Conservation (phyloP, 1,140 invertebrate species). For the Hylaeus anthracinus region DNA sequence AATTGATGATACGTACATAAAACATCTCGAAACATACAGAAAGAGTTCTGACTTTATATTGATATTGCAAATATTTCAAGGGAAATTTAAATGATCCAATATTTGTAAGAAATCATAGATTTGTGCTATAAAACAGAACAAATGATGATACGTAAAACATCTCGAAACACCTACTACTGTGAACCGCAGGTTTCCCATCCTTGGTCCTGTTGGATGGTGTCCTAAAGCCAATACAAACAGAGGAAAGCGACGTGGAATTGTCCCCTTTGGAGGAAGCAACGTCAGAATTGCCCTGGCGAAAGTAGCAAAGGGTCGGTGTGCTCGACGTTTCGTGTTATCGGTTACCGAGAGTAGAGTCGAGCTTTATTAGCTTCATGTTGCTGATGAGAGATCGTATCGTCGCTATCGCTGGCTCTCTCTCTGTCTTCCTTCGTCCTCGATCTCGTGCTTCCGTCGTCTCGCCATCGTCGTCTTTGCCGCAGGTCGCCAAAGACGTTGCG, state of each 20-base stretch:
- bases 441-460: background rate
- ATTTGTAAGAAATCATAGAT: no score
- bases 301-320: conserved; percentile 43
- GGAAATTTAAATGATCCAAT: no score
- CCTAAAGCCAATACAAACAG: conserved; percentile 32
- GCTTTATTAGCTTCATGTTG: conserved; percentile 60
- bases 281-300: conserved; percentile 38
- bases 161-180: no score
- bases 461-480: background rate
- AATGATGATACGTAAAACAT: no score
- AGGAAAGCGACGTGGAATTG: conserved; percentile 33
- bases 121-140: no score
- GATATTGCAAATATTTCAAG: no score
- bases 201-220: background rate
- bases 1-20: no score
- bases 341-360: conserved; percentile 35
- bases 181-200: no score
- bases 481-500: conserved; percentile 32
- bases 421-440: background rate
- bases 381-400: conserved; percentile 64
- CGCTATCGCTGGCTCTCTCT: conserved; percentile 34
- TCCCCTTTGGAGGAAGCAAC: conserved; percentile 52
- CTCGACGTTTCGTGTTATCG: conserved; percentile 44
- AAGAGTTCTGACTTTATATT: no score
- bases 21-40: no score